These are phyloP conservation scores for Leucosticte australis DNA, from an alignment of 2,113 vertebrate species.

Conservation along the genomic window DNA sequence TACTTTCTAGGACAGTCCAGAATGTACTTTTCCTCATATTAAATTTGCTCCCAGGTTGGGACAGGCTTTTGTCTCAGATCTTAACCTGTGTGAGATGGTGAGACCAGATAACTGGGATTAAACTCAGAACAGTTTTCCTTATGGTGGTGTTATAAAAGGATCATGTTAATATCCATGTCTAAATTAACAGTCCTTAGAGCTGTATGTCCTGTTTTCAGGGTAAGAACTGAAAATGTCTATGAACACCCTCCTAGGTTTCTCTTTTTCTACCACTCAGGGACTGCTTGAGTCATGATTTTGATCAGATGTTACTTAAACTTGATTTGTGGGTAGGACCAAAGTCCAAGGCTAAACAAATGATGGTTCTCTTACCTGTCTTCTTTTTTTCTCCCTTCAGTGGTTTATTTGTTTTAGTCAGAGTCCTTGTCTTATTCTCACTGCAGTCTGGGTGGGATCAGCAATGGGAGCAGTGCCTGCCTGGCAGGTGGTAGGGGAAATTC, in stretches of 20 bases:
- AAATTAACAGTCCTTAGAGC: neutral
- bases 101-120: neutral
- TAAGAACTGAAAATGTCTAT: neutral
- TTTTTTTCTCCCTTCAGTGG: neutral
- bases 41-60: neutral
- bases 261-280: neutral
- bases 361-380: neutral
- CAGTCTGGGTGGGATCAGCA: neutral
- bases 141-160: neutral
- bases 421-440: neutral
- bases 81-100: neutral
- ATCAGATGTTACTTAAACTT: neutral
- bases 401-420: neutral
- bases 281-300: neutral
- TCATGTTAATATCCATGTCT: neutral
- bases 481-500: neutral
- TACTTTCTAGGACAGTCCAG: neutral
- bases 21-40: neutral
- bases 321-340: neutral
- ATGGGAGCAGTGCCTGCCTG: neutral
- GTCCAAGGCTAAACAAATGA: neutral
- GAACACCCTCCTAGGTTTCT: neutral
- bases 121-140: neutral
- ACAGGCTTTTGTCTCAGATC: neutral
- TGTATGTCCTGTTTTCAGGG: neutral